Conservation (phyloP, 2,797 vertebrate genomes). For the Falco columbarius region DNA sequence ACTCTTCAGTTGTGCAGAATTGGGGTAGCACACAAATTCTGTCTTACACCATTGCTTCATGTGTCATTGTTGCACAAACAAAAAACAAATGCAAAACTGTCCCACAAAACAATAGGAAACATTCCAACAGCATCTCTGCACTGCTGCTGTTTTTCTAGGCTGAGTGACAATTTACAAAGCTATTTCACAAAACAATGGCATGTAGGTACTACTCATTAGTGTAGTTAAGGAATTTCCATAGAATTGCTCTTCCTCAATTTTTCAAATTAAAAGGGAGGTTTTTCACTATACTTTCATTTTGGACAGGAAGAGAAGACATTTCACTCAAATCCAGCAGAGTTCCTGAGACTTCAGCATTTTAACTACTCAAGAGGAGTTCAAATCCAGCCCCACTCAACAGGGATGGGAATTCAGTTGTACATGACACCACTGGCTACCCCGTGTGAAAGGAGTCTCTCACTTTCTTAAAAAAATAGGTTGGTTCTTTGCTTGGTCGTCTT, state of each 20-base stretch:
- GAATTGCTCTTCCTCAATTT: too few relatives aligned
- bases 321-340: neutral
- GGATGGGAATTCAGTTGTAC: neutral
- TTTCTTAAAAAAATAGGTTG: neutral
- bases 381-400: neutral
- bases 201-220: neutral
- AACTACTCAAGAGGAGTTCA: neutral
- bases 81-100: neutral
- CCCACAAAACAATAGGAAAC: neutral
- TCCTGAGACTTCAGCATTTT: neutral
- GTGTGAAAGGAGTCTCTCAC: fast-evolving
- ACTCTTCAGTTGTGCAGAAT: fast-evolving
- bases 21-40: neutral
- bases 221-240: neutral
- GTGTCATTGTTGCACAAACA: neutral
- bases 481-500: neutral
- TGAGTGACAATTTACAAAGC: neutral
- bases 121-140: neutral
- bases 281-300: neutral
- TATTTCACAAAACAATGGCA: neutral
- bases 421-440: fast-evolving
- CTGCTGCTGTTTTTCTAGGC: neutral
- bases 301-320: neutral
- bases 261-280: neutral
- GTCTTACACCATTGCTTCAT: neutral